These are phyloP conservation scores for Cryptoblepharus egeriae DNA, from an alignment of 2,797 vertebrate genomes.

Conservation along the genomic window DNA sequence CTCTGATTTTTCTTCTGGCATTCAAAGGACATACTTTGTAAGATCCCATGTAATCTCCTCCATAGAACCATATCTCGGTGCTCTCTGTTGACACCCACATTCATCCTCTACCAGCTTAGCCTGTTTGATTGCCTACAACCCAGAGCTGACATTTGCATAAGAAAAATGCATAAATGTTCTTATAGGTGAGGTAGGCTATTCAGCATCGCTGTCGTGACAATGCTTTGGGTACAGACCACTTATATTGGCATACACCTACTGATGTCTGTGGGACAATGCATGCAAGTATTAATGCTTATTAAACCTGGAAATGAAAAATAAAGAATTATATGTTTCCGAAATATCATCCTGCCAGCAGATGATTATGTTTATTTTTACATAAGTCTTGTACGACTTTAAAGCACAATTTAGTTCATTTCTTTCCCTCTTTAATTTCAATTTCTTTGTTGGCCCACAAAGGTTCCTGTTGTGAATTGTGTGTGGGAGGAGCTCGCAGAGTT, in stretches of 20 bases:
- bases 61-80: background rate
- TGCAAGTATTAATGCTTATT: constrained; percentile 12
- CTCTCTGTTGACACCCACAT: background rate
- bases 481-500: constrained; percentile 27
- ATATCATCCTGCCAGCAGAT: background rate
- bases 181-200: background rate
- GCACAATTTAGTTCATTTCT: constrained; percentile 9
- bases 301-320: background rate
- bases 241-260: constrained; percentile 15
- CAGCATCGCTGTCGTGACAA: background rate
- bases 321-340: background rate
- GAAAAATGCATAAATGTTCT: background rate
- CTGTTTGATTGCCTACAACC: background rate
- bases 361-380: constrained; percentile 27
- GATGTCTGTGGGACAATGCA: background rate
- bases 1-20: background rate
- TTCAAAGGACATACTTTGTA: background rate
- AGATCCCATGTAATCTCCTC: background rate
- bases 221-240: background rate
- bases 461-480: constrained; percentile 21
- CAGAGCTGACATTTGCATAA: background rate
- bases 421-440: constrained; percentile 37
- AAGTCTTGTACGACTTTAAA: background rate
- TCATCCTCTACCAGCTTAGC: background rate
- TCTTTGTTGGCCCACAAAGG: background rate